Conservation (phyloP, 2,113 vertebrate genomes). For the Eonycteris spelaea region DNA sequence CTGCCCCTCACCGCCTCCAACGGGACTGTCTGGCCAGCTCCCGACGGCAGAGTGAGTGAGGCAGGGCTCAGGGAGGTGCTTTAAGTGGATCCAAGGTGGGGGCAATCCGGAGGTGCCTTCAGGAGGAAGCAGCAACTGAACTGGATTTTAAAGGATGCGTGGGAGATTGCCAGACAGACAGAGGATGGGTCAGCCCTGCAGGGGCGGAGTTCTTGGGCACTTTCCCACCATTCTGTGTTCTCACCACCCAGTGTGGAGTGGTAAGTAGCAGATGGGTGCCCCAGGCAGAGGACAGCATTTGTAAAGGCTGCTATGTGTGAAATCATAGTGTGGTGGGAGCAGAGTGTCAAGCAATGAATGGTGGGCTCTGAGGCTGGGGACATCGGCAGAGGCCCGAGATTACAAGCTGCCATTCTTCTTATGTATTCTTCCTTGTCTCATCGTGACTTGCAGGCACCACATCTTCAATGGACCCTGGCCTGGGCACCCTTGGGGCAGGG, state of each 20-base stretch:
- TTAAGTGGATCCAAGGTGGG: neutral
- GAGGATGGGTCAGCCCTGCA: neutral
- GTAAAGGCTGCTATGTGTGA: neutral
- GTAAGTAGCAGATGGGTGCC: neutral
- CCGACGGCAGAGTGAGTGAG: neutral
- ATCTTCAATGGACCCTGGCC: neutral
- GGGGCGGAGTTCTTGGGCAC: neutral
- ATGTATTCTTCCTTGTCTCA: neutral
- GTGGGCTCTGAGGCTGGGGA: neutral
- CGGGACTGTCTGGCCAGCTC: neutral
- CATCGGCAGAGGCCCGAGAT: neutral
- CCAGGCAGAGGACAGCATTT: neutral
- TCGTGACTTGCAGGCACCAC: neutral
- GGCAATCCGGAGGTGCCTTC: neutral
- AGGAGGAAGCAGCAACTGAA: neutral
- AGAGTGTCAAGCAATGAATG: neutral
- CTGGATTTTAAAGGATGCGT: neutral
- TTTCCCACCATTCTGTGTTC: neutral
- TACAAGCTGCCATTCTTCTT: neutral
- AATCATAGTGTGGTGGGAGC: neutral
- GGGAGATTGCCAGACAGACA: neutral
- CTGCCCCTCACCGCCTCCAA: rapidly evolving
- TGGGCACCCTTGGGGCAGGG: neutral
- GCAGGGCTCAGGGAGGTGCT: neutral
- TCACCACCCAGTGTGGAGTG: neutral